phyloP scores from a whole-genome alignment of 1,140 invertebrate species.

The Sycophila sp. region DNA sequence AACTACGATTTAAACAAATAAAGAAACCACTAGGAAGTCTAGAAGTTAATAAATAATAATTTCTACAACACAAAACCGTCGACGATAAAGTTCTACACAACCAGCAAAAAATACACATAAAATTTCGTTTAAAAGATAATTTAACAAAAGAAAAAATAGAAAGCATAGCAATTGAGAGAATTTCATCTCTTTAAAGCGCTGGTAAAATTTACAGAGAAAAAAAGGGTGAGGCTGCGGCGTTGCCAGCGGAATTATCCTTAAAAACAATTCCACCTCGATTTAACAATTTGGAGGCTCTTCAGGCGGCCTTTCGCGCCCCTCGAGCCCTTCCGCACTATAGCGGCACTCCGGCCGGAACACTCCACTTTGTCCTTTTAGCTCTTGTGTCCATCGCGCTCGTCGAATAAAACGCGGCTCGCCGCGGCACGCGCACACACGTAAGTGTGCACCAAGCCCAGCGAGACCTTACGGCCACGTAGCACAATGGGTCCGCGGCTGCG shows the following conservation, averaged over 20 bases:
- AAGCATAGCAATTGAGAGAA: too few species aligned
- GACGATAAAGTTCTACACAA: too few species aligned
- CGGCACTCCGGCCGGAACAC: constrained; percentile 12
- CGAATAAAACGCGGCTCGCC: constrained; percentile 21
- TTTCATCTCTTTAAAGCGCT: too few species aligned
- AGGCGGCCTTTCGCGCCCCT: background rate
- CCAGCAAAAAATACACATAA: too few species aligned
- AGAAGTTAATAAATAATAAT: too few species aligned
- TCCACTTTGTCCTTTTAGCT: constrained; percentile 1
- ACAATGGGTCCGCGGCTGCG: constrained; percentile 40
- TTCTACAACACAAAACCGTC: too few species aligned
- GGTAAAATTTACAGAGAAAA: too few species aligned
- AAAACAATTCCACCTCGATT: constrained; percentile 1
- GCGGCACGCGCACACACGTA: constrained; percentile 1
- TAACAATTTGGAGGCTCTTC: background rate
- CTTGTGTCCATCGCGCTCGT: background rate
- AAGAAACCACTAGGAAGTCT: too few species aligned
- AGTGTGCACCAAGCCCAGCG: background rate
- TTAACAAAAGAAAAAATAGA: too few species aligned
- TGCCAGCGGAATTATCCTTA: background rate
- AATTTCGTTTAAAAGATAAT: too few species aligned
- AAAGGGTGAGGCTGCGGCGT: too few species aligned
- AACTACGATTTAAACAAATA: too few species aligned
- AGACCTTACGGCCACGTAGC: constrained; percentile 27
- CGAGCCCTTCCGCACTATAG: background rate